These are phyloP conservation scores for Anolis carolinensis DNA, from an alignment of 2,113 vertebrate genomes.

Conservation along the genomic window DNA sequence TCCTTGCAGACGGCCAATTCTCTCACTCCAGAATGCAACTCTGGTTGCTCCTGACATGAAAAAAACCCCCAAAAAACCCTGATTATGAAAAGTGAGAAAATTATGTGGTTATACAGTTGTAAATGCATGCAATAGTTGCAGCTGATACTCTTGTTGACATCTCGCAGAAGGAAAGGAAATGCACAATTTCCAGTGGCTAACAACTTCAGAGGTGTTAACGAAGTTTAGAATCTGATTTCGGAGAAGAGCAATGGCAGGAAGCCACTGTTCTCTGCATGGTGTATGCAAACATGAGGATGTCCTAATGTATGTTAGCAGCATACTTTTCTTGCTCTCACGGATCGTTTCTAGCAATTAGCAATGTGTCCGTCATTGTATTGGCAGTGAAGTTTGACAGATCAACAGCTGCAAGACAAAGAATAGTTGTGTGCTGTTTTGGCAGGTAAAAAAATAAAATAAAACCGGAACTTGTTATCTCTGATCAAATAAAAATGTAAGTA, in stretches of 20 bases:
- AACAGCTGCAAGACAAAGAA: background rate
- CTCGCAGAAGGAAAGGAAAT: background rate
- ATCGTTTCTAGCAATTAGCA: background rate
- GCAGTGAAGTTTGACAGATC: background rate
- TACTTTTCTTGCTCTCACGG: background rate
- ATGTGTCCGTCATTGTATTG: background rate
- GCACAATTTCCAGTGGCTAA: background rate
- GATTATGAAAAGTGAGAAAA: too few relatives aligned
- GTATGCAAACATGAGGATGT: background rate
- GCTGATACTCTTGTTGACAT: background rate
- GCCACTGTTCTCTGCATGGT: background rate
- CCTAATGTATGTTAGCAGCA: too few relatives aligned
- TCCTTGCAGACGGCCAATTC: too few relatives aligned
- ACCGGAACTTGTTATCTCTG: background rate
- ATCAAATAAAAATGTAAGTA: background rate
- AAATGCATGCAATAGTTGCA: background rate
- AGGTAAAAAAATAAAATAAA: background rate
- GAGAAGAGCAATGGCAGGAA: background rate
- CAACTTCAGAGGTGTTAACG: background rate
- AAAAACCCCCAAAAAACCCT: too few relatives aligned
- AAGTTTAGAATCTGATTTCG: background rate
- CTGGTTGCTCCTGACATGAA: too few relatives aligned
- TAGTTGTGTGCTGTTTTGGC: background rate
- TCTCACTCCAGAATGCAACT: too few relatives aligned
- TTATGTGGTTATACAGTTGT: background rate